Evolutionary conservation across 2,888 invertebrate genomes (phyloP), one percentile per base, ranked within the genome.

Genomic region (Cyclophora albipunctata): DNA sequence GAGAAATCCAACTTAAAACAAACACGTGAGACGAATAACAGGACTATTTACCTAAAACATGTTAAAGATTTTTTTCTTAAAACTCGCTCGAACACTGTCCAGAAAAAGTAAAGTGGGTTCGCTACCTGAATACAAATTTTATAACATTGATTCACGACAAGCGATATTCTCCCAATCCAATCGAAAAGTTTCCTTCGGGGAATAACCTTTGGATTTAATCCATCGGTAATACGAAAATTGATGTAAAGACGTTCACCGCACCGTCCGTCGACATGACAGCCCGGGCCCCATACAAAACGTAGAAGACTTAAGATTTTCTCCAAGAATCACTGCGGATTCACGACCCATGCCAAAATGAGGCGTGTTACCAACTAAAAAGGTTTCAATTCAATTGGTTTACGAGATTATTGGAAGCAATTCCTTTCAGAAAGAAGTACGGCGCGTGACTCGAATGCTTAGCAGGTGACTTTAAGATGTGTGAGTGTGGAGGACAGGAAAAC

Each of bases 151-250:
- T 84, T 85, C 83, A 81, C 82, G 79, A 78, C 75, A 70, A 71
- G 60, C 67, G 63, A 71, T 67, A 68, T 74, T 73, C 76, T 33
- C 43, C 43, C 75, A 78, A 81, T 81, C 83, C 81, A 84, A 86
- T 84, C 77, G 80, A 68, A 77, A 81, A 84, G 73, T 83, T 83
- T 79, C 69, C 76, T 69, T 67, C 65, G 73, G 74, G 74, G 75
- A 73, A 77, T 78, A 80, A 83, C 80, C 83, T 80, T 79, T 78
- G 74, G 79, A 81, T 85, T 84, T 85, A 87, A 87, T 87, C 86
- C 84, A 81, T 87, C 73, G 83, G 83, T 87, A 87, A 87, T 85
- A 84, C 83, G 84, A 87, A 86, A 87, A 87, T 85, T 86, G 85
- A 84, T 84, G 85, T 86, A 82, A 82, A 82, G 82, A 77, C 79